Conservation (phyloP, 2,888 invertebrate species). For the Petrolisthes cinctipes region DNA sequence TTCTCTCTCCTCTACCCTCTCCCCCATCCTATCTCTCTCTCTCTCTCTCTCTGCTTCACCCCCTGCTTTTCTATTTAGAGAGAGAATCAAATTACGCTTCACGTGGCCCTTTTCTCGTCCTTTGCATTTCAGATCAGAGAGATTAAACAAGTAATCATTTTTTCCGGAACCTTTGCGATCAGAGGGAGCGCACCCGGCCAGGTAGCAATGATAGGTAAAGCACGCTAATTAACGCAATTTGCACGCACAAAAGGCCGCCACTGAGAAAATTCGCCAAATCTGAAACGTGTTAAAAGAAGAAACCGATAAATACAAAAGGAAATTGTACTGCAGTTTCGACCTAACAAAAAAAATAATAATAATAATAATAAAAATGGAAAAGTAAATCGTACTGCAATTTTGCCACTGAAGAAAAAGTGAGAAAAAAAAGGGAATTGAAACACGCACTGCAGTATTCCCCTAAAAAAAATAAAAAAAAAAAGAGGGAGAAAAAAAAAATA, state of each 20-base stretch:
- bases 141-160: not conserved
- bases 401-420: not conserved
- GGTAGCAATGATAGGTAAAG: too few relatives aligned
- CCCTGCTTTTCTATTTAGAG: not conserved
- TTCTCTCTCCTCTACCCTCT: not conserved
- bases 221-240: too few relatives aligned
- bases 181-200: too few relatives aligned
- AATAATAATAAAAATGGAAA: not conserved
- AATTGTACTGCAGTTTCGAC: not conserved
- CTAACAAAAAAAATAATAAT: not conserved
- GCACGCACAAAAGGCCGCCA: too few relatives aligned
- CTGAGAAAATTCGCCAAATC: too few relatives aligned
- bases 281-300: too few relatives aligned
- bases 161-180: not conserved
- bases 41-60: not conserved
- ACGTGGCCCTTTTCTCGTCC: not conserved
- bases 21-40: not conserved
- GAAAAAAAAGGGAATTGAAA: not conserved
- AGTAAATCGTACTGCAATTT: not conserved
- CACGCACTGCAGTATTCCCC: not conserved
- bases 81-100: not conserved
- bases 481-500: not conserved
- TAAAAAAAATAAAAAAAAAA: not conserved
- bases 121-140: not conserved
- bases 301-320: too few relatives aligned